Conservation (phyloP, 2,888 invertebrate genomes). For the Pogonocherus hispidulus region DNA sequence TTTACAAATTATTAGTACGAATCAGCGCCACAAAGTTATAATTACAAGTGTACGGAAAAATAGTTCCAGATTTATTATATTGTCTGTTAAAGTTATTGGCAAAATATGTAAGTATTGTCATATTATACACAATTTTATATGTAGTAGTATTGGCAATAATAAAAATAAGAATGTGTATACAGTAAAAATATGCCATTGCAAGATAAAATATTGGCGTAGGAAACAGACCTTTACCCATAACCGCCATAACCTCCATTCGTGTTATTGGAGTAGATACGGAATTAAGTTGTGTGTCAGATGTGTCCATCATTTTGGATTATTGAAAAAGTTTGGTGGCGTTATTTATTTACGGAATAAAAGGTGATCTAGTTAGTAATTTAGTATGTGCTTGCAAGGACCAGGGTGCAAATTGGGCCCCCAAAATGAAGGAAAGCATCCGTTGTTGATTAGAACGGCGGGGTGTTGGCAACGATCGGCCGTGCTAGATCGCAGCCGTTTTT, state of each 20-base stretch:
- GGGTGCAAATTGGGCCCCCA: slow-evolving; percentile 65
- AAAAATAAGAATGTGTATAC: slow-evolving; percentile 25
- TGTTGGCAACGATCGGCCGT: slow-evolving; percentile 73
- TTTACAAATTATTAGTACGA: slow-evolving; percentile 61
- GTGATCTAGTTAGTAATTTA: slow-evolving; percentile 65
- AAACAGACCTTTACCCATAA: slow-evolving; percentile 82
- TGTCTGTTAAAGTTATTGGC: slow-evolving; percentile 22
- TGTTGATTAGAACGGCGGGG: slow-evolving; percentile 72
- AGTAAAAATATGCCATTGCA: slow-evolving; percentile 53
- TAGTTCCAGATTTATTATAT: slow-evolving; percentile 58
- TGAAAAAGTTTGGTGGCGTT: slow-evolving; percentile 68
- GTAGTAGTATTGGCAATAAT: slow-evolving; percentile 35
- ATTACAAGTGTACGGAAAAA: slow-evolving; percentile 63
- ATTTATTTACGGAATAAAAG: slow-evolving; percentile 65
- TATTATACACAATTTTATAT: slow-evolving; percentile 11
- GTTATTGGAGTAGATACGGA: slow-evolving; percentile 83
- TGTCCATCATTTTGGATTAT: slow-evolving; percentile 70
- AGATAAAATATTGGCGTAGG: slow-evolving; percentile 72
- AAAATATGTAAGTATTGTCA: not conserved
- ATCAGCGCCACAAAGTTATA: slow-evolving; percentile 64
- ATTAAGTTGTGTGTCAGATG: slow-evolving; percentile 81
- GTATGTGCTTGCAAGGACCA: slow-evolving; percentile 70
- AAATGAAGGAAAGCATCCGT: slow-evolving; percentile 68
- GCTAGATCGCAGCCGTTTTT: slow-evolving; percentile 68
- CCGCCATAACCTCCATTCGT: slow-evolving; percentile 85